Base-by-base conservation (phyloP, 2,113 vertebrate species). In the Asarcornis scutulata region DNA sequence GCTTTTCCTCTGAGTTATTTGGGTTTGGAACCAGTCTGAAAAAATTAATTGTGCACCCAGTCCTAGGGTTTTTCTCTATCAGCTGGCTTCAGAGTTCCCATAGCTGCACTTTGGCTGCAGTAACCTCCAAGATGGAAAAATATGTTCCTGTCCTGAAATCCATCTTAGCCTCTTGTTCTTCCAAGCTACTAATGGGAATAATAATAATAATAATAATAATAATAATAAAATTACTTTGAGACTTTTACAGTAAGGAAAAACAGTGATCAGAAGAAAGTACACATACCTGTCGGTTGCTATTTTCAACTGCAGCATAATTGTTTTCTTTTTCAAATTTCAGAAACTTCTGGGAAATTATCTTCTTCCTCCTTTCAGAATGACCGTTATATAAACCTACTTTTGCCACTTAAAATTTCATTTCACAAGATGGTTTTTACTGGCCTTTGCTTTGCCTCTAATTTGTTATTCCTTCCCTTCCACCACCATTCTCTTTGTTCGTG, bases 1-100 rank as follows among this genome's bases (percentile, higher is more conserved):
- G 26, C 21, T 91, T 96, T 95, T 92, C 80, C 64, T 95, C 80
- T 58, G 76, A 92, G 76, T 83, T 95, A 20, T 48, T 59, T 52
- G 31, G 27, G 55, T 42, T 90, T 96, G 86, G 83, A 93, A 68
- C 68, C 22, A 38, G 64, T 11, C 52, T 92, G 83, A 86, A 86
- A 89, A 94, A 84, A 83, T 60, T 26, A 72, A 56, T 92, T 94
- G 86, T 82, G 69, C 42, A 86, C 92, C 92, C 64, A 48, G n/a
- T 60, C 22, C 64, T 75, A 10, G 21, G 15, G 26, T 83, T 95
- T 91, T 69, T 58, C 29, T 89, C 72, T 80, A 89, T 89, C 64
- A 86, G 42, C 64, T 94, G 83, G 20, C 32, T 78, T 56, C 64
- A 84, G 75, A 29, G 4, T 34, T 86, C 34, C 76, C 60, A 25